Evolutionary conservation across 2,888 invertebrate species (phyloP), one percentile per base, ranked within the genome.

Genomic region (Caenorhabditis doughertyi): DNA sequence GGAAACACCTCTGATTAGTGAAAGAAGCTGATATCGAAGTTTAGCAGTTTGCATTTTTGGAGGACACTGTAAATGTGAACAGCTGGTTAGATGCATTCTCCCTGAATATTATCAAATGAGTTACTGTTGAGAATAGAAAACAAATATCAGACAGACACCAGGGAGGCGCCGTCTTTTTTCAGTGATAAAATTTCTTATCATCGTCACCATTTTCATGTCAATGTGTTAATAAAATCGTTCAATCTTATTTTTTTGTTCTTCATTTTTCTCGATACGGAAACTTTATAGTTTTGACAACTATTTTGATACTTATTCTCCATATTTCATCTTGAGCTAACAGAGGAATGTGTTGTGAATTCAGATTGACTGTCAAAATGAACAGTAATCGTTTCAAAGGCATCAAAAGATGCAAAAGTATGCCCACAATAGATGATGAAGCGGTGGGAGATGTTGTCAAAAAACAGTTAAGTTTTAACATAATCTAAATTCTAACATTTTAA

Each of bases 361-460:
- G 55, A 55, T 27, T 3, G 18, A n/a, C 3, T 2, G n/a, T 8
- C 29, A 67, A 56, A 25, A 80, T 72, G 80, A 80, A 60, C 58
- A 62, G 13, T 25, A 42, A 65, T 56, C 70, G 64, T 16, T 64
- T 58, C 58, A 74, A 70, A 47, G 29, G 55, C 8, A 70, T 81
- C 16, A 74, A 81, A 42, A n/a, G 70, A 47, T 81, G 81, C 64
- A 81, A 74, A 44, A 74, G 74, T 49, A 70, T 81, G 74, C 60
- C 74, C 25, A 58, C 70, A 42, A 70, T 81, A 21, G 81, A 70
- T 18, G 80, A 80, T 16, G 73, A 73, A 23, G 21, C 44, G 18
- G 62, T 55, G 25, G 25, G 64, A 32, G 60, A 80, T 3, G 53
- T 29, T 25, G 27, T 56, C 25, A 27, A 42, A 23, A 80, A 67